Evolutionary conservation across 2,888 invertebrate species (phyloP).

Genomic region (Parnassius mnemosyne): DNA sequence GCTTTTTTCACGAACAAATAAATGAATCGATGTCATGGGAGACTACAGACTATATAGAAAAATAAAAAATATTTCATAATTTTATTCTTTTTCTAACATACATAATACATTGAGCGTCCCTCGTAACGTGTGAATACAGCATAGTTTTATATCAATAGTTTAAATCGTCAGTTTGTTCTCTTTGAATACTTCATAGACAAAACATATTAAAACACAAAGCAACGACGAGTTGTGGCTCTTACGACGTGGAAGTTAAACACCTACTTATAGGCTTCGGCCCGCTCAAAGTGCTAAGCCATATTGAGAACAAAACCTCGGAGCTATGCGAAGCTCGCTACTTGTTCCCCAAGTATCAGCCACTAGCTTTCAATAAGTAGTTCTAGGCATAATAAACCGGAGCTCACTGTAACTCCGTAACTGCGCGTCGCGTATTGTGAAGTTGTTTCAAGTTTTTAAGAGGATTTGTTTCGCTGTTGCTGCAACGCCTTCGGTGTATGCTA

Average conservation of each 20-base stretch:
- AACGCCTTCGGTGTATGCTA: background rate
- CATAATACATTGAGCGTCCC: too few species aligned
- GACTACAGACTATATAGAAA: too few species aligned
- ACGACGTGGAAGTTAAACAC: constrained; percentile 24
- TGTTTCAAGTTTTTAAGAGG: constrained; percentile 27
- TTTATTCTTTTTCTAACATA: too few species aligned
- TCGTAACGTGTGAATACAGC: too few species aligned
- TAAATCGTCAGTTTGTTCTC: too few species aligned
- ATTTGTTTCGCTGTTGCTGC: constrained; percentile 14
- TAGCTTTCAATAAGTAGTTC: constrained; percentile 44
- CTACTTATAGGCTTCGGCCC: constrained; percentile 36
- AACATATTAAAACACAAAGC: constrained; percentile 17
- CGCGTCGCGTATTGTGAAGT: constrained; percentile 11
- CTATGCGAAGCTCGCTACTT: constrained; percentile 40
- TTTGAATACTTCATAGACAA: background rate
- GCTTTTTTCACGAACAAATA: too few species aligned
- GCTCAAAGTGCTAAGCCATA: constrained; percentile 43
- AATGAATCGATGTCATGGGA: too few species aligned
- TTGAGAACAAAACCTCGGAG: constrained; percentile 49
- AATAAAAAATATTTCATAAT: too few species aligned
- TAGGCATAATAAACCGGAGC: constrained; percentile 26
- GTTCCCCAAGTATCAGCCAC: constrained; percentile 40
- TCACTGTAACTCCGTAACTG: constrained; percentile 17
- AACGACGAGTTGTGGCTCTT: constrained; percentile 14
- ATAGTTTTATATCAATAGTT: too few species aligned